phyloP scores from a whole-genome alignment of 2,113 vertebrate genomes.

The Nycticryphes semicollaris region DNA sequence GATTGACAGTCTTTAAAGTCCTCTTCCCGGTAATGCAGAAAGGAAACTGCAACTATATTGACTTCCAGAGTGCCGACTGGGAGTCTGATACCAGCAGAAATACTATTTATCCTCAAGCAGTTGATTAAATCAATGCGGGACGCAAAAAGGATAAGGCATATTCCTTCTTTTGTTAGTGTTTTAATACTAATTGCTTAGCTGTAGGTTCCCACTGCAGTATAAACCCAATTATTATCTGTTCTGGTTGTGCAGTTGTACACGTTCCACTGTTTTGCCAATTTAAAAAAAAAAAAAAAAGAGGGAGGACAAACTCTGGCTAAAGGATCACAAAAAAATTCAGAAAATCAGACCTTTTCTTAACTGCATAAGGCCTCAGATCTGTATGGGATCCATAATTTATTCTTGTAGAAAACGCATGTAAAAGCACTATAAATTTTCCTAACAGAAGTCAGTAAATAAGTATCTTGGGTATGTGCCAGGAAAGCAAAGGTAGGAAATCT shows the following conservation, averaged over 20 bases:
- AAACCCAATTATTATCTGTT: background rate
- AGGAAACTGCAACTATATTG: background rate
- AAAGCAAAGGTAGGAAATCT: background rate
- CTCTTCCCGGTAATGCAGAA: background rate
- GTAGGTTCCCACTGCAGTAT: background rate
- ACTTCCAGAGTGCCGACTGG: background rate
- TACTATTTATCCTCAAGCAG: background rate
- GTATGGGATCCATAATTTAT: background rate
- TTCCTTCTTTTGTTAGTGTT: background rate
- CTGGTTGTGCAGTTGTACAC: background rate
- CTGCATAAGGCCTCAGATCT: background rate
- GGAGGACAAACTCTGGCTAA: background rate
- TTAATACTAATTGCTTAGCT: background rate
- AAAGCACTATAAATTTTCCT: background rate
- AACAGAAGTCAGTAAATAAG: background rate
- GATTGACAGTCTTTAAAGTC: background rate
- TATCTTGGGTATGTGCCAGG: background rate
- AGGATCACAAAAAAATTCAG: background rate
- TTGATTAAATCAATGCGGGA: background rate
- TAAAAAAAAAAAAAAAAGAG: background rate
- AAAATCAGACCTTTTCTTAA: background rate
- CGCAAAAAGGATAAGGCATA: background rate
- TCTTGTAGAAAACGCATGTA: background rate
- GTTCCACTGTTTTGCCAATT: background rate
- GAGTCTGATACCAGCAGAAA: background rate